Percentiles rank a stretch among this genome's conserved stretches.
These are phyloP conservation scores for Wasmannia auropunctata DNA, from an alignment of 1,140 invertebrate species.

Conservation along the genomic window DNA sequence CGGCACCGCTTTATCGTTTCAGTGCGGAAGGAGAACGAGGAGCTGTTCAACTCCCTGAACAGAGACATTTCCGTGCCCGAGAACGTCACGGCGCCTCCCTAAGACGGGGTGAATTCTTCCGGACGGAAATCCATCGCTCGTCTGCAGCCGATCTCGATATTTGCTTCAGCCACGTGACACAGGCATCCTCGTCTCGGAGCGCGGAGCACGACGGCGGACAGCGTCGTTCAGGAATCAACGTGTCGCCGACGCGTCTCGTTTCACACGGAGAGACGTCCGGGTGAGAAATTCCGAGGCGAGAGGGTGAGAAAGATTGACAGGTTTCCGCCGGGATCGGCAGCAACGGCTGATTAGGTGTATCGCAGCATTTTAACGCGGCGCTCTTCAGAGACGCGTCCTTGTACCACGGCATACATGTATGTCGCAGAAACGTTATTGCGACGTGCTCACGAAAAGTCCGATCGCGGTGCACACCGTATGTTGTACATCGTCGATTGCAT, in stretches of 20 bases:
- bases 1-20: conserved; percentile 53
- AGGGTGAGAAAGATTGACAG: conserved; percentile 32
- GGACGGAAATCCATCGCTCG: conserved; percentile 55
- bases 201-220: conserved; percentile 11
- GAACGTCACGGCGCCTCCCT: conserved; percentile 76
- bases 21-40: conserved; percentile 85
- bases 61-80: conserved; percentile 76
- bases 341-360: conserved; percentile 16
- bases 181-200: neutral
- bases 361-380: conserved; percentile 5
- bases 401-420: neutral
- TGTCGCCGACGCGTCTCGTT: neutral
- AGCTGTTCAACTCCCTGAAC: conserved; percentile 84
- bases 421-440: neutral
- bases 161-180: conserved; percentile 23
- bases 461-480: neutral
- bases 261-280: neutral
- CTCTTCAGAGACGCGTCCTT: neutral
- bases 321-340: neutral
- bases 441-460: neutral
- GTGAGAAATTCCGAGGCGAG: conserved; percentile 3
- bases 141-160: conserved; percentile 37
- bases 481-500: conserved; percentile 26
- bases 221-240: neutral
- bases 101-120: conserved; percentile 33